Evolutionary conservation across 1,140 invertebrate genomes (phyloP).

Genomic region (Neodiprion fabricii): DNA sequence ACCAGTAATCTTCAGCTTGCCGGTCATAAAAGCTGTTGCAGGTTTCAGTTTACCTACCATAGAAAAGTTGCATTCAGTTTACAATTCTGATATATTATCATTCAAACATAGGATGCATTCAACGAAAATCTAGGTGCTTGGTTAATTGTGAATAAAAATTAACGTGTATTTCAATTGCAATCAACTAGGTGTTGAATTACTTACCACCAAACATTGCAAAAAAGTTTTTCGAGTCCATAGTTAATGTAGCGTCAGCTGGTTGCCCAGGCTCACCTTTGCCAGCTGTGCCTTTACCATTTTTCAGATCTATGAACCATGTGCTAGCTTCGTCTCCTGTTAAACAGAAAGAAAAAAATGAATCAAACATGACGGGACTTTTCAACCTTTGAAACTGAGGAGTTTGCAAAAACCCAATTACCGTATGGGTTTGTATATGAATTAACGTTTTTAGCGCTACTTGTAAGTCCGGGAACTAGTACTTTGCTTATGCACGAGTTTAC

Average conservation of each 20-base stretch:
- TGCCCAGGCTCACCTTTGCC: conserved; percentile 77
- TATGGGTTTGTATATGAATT: not conserved
- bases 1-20: conserved; percentile 94
- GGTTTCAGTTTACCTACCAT: conserved; percentile 84
- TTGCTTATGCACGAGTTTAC: not conserved
- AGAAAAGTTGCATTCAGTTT: conserved; percentile 16
- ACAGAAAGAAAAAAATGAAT: conserved; percentile 1
- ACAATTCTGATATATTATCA: not conserved
- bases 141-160: not conserved
- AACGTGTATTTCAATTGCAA: not conserved
- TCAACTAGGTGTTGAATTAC: not conserved
- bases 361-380: not conserved
- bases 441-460: not conserved
- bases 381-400: not conserved
- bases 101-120: not conserved
- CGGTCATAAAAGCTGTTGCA: conserved; percentile 92
- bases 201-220: conserved; percentile 79
- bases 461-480: not conserved
- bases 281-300: conserved; percentile 80
- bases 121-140: conserved; percentile 9
- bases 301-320: conserved; percentile 89
- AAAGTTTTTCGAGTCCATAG: conserved; percentile 82
- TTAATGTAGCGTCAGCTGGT: conserved; percentile 83
- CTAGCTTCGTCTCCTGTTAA: conserved; percentile 75
- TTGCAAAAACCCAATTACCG: too few species aligned